Evolutionary conservation across 2,888 invertebrate species (phyloP).

Genomic region (Dysmachus trigonus): DNA sequence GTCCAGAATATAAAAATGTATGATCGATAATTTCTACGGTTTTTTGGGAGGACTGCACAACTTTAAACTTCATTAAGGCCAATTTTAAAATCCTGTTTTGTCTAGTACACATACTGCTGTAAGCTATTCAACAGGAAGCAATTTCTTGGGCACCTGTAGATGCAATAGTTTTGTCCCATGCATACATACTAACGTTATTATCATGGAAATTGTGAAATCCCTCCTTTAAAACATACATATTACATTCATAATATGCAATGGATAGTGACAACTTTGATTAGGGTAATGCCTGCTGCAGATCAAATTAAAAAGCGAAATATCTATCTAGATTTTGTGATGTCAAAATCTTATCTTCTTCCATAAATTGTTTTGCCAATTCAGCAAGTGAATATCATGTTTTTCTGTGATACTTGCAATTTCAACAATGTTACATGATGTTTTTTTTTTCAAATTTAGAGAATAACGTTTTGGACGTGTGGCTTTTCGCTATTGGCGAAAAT

Average conservation of each 20-base stretch:
- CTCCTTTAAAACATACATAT: not conserved
- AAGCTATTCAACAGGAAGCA: conserved; percentile 45
- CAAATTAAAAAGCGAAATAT: conserved; percentile 48
- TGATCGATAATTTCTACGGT: conserved; percentile 44
- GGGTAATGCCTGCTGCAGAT: conserved; percentile 42
- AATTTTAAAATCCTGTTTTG: conserved; percentile 46
- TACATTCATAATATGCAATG: conserved; percentile 25
- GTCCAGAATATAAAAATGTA: conserved; percentile 35
- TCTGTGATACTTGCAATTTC: too few relatives aligned
- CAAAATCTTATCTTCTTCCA: conserved; percentile 44
- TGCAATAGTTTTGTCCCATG: conserved; percentile 40
- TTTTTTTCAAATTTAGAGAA: conserved; percentile 53
- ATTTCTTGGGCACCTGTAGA: conserved; percentile 44
- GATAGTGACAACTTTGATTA: conserved; percentile 13
- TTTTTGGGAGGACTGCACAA: conserved; percentile 34
- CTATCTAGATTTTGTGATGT: conserved; percentile 32
- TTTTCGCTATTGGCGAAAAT: conserved; percentile 52
- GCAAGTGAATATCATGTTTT: too few relatives aligned
- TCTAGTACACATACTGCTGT: conserved; percentile 28
- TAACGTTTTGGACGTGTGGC: conserved; percentile 55
- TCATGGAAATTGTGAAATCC: conserved; percentile 1
- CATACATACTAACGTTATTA: conserved; percentile 38
- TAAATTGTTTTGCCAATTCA: conserved; percentile 47
- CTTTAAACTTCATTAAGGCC: conserved; percentile 45
- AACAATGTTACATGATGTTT: too few relatives aligned